phyloP scores from a whole-genome alignment of 1,140 invertebrate genomes.

The Euwallacea fornicatus region DNA sequence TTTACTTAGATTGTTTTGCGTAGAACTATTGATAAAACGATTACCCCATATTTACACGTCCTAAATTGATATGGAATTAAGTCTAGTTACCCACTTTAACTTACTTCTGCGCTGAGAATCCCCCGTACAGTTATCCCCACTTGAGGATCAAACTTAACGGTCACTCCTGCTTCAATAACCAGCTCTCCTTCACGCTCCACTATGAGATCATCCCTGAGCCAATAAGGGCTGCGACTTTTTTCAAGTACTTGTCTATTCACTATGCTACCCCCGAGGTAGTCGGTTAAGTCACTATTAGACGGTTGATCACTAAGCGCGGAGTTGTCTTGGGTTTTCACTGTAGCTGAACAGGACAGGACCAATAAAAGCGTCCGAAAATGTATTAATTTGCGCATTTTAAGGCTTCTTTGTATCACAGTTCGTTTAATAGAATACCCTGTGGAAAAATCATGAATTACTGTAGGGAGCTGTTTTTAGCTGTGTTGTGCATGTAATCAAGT shows the following conservation, averaged over 20 bases:
- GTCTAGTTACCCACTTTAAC: no score
- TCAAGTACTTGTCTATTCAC: conserved; percentile 59
- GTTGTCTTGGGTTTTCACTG: background rate
- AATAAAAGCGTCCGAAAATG: background rate
- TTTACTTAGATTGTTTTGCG: no score
- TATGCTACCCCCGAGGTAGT: conserved; percentile 65
- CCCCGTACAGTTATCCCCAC: conserved; percentile 89
- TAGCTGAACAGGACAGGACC: background rate
- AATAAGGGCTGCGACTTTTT: conserved; percentile 71
- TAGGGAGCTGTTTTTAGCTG: no score
- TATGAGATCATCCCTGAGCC: conserved; percentile 78
- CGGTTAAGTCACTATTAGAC: conserved; percentile 42
- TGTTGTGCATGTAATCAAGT: no score
- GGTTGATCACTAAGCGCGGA: background rate
- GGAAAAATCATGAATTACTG: no score
- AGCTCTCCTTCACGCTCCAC: conserved; percentile 74
- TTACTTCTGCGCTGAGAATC: conserved; percentile 82
- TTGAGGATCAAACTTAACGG: conserved; percentile 82
- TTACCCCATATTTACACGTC: no score
- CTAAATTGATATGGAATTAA: no score
- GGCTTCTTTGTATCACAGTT: no score
- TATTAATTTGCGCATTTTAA: background rate
- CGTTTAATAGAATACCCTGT: no score
- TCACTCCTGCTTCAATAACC: conserved; percentile 82
- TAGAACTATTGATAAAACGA: no score